Percentiles rank a stretch among this genome's conserved stretches.
Conservation (phyloP, 2,888 invertebrate genomes). For the Machimus atricapillus region DNA sequence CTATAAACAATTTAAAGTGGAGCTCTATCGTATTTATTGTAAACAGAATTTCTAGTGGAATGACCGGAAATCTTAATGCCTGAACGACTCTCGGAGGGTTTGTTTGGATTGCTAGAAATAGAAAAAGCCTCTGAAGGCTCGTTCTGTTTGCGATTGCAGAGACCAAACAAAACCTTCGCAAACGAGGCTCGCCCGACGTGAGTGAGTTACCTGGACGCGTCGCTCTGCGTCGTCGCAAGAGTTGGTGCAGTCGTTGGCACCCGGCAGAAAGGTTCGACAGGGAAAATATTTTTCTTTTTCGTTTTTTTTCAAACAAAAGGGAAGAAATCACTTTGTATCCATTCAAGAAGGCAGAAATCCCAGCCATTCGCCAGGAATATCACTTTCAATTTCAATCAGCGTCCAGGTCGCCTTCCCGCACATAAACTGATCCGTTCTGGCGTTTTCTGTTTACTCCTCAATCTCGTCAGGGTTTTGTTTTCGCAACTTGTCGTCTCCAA, state of each 20-base stretch:
- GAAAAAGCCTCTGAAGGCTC: not conserved
- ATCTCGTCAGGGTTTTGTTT: conserved; percentile 23
- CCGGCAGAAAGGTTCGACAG: not conserved
- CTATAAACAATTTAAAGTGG: not conserved
- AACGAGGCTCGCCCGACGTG: not conserved
- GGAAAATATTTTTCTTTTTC: not conserved
- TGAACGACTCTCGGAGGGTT: not conserved
- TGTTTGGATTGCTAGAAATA: not conserved
- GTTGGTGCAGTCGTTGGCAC: not conserved
- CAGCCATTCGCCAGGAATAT: conserved; percentile 1
- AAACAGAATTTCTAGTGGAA: not conserved
- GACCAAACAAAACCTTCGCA: not conserved
- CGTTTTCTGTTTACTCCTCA: conserved; percentile 15
- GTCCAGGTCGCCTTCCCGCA: conserved; percentile 19
- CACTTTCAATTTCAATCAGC: conserved; percentile 42
- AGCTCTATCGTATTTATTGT: not conserved
- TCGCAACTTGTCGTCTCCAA: conserved; percentile 35
- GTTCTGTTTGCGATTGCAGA: not conserved
- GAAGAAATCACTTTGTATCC: conserved; percentile 11
- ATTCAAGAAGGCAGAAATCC: conserved; percentile 17
- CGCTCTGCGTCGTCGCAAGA: not conserved
- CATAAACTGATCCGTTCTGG: conserved; percentile 29
- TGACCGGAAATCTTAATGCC: not conserved
- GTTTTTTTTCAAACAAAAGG: not conserved
- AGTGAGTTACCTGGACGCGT: not conserved